Percentiles rank a stretch among this genome's conserved stretches.
These are phyloP conservation scores for Rhopalosiphum nymphaeae DNA, from an alignment of 2,888 invertebrate species.

Conservation along the genomic window DNA sequence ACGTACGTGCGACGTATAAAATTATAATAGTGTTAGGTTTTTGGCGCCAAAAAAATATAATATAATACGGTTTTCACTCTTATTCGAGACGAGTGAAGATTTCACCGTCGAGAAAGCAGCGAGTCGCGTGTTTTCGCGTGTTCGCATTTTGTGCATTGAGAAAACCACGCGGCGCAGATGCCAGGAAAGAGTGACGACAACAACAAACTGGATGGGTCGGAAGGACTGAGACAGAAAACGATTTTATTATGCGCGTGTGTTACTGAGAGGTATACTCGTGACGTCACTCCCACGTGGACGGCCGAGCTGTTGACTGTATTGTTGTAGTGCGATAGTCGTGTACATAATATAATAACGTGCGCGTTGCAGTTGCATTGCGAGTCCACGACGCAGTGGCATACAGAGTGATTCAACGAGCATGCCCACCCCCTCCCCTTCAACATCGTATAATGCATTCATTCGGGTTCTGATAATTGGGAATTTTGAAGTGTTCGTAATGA, in stretches of 20 bases:
- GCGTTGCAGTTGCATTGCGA: background rate
- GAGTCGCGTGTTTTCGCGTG: background rate
- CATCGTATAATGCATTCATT: background rate
- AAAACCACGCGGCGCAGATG: background rate
- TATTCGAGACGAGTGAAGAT: background rate
- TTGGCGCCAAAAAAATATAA: background rate
- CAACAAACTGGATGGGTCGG: background rate
- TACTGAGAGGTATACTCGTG: background rate
- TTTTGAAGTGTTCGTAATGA: background rate
- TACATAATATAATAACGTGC: background rate
- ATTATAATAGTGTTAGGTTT: background rate
- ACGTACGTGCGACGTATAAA: background rate
- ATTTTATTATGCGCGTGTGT: background rate
- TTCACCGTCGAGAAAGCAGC: background rate
- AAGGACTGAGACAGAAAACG: background rate
- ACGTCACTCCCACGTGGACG: slow-evolving; percentile 49
- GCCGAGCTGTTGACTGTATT: background rate
- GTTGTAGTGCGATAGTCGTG: background rate
- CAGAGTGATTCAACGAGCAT: background rate
- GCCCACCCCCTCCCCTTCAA: background rate
- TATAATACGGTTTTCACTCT: background rate
- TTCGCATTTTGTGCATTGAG: background rate
- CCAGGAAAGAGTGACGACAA: background rate
- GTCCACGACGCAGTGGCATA: background rate
- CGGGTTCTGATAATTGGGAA: background rate